Evolutionary conservation across 2,113 vertebrate genomes (phyloP).

Genomic region (Hyla sarda): DNA sequence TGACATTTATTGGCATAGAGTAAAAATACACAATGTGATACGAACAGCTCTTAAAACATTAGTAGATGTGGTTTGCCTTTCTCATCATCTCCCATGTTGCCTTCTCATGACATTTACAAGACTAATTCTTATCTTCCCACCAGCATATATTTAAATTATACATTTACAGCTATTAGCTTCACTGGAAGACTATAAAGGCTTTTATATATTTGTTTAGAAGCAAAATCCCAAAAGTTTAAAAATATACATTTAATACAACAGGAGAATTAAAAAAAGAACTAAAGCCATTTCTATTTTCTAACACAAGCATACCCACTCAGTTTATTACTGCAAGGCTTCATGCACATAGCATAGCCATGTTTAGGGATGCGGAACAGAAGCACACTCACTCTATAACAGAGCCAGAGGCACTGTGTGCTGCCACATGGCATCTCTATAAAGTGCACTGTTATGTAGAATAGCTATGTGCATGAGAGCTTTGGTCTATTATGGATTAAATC

Average conservation of each 20-base stretch:
- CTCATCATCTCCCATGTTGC: not conserved
- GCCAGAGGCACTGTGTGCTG: too few relatives aligned
- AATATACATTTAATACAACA: not conserved
- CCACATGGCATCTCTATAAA: too few relatives aligned
- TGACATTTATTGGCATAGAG: conserved; percentile 21
- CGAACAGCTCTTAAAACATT: conserved; percentile 1
- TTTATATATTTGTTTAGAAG: not conserved
- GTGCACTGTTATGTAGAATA: too few relatives aligned
- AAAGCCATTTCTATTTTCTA: not conserved
- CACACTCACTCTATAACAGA: too few relatives aligned
- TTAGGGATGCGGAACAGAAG: too few relatives aligned
- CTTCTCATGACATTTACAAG: not conserved
- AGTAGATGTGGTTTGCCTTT: conserved; percentile 1
- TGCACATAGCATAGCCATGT: not conserved
- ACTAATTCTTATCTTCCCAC: not conserved
- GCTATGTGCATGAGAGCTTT: too few relatives aligned
- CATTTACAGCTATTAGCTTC: conserved; percentile 11
- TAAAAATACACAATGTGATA: conserved; percentile 15
- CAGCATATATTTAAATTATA: conserved; percentile 3
- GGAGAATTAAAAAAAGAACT: not conserved
- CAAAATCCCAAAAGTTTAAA: not conserved
- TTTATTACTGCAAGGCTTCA: not conserved
- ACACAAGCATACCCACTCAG: not conserved
- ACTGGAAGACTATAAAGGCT: not conserved
- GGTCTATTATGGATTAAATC: too few relatives aligned